These are phyloP conservation scores for Periplaneta americana DNA, from an alignment of 1,140 invertebrate species.

Conservation along the genomic window DNA sequence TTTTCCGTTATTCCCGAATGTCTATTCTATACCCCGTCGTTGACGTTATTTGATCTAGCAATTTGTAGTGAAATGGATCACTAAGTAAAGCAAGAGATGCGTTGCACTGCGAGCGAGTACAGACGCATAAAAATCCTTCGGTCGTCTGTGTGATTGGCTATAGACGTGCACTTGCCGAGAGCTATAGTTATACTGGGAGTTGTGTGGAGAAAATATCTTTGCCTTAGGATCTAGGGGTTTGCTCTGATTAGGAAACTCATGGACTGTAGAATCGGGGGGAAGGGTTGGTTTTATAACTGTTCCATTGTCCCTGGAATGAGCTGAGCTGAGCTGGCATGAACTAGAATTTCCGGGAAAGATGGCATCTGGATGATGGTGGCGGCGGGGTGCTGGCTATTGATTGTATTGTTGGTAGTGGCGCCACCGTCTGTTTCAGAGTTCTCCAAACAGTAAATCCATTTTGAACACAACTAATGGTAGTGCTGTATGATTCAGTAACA, in stretches of 20 bases:
- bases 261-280: no score
- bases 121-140: no score
- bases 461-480: neutral
- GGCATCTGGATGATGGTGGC: neutral
- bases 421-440: neutral
- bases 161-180: no score
- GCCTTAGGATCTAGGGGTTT: neutral
- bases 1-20: no score
- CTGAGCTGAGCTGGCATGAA: neutral
- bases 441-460: neutral
- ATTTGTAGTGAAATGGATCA: no score
- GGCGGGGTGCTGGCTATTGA: neutral
- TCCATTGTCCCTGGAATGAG: neutral
- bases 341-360: neutral
- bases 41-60: no score
- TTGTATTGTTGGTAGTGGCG: neutral
- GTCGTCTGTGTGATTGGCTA: no score
- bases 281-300: neutral
- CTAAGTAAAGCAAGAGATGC: no score
- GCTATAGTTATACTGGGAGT: no score
- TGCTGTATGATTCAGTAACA: neutral
- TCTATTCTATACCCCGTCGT: no score
- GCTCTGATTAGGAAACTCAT: neutral
- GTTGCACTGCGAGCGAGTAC: no score
- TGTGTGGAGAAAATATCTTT: neutral